phyloP scores from a whole-genome alignment of 2,797 vertebrate genomes.

The Lepilemur septentrionalis region DNA sequence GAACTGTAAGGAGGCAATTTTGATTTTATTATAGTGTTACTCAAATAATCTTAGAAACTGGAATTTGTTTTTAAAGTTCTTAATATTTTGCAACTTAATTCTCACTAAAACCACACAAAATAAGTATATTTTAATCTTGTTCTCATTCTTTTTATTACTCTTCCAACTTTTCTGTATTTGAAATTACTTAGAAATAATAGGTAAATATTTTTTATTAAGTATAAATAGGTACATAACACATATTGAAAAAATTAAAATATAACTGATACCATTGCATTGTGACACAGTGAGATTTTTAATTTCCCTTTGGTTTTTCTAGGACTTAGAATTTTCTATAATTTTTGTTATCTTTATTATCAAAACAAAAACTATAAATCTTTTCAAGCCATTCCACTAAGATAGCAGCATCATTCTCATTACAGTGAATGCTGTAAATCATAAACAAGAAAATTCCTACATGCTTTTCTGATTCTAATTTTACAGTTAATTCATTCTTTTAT shows the following conservation, averaged over 20 bases:
- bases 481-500: background rate
- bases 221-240: background rate
- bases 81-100: background rate
- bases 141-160: background rate
- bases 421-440: background rate
- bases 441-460: background rate
- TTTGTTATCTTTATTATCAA: background rate
- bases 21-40: background rate
- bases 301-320: background rate
- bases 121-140: background rate
- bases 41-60: background rate
- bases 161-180: background rate
- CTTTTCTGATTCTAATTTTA: background rate
- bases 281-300: background rate
- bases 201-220: background rate
- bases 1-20: background rate
- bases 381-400: background rate
- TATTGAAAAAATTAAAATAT: background rate
- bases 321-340: background rate
- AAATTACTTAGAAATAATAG: slow-evolving; percentile 42
- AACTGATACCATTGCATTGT: background rate
- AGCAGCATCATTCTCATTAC: background rate
- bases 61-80: background rate
- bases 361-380: background rate
- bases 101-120: background rate